Evolutionary conservation across 2,888 invertebrate species (phyloP).

Genomic region (Peribatodes rhomboidaria): DNA sequence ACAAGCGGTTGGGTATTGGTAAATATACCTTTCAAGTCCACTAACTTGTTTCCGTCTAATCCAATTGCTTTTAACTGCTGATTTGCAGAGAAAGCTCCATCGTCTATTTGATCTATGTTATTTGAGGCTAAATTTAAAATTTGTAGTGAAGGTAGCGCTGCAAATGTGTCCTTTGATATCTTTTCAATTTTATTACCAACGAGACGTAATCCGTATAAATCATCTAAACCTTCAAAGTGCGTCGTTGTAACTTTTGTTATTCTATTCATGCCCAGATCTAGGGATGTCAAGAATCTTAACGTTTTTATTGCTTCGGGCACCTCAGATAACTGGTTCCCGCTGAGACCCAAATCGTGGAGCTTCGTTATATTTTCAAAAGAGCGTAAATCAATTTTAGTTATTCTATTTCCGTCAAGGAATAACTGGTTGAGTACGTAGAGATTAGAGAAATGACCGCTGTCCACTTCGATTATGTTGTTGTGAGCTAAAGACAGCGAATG

Average conservation of each 20-base stretch:
- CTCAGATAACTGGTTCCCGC: constrained; percentile 90
- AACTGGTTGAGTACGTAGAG: constrained; percentile 91
- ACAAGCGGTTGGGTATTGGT: constrained; percentile 90
- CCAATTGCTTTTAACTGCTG: constrained; percentile 91
- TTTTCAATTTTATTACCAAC: constrained; percentile 93
- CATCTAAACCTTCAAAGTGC: constrained; percentile 91
- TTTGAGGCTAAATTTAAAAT: constrained; percentile 94
- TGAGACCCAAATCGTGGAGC: constrained; percentile 91
- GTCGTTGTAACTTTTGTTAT: constrained; percentile 90
- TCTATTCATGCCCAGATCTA: constrained; percentile 94
- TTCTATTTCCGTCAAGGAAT: constrained; percentile 91
- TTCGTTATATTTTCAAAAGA: constrained; percentile 93
- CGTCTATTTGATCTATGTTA: constrained; percentile 91
- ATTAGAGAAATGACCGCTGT: constrained; percentile 90
- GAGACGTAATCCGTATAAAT: constrained; percentile 91
- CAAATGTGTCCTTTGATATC: constrained; percentile 91
- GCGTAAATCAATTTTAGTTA: constrained; percentile 89
- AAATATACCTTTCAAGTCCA: constrained; percentile 92
- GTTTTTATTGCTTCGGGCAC: constrained; percentile 90
- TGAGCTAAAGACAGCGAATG: constrained; percentile 91
- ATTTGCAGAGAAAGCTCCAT: constrained; percentile 92
- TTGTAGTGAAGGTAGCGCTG: constrained; percentile 90
- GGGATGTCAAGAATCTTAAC: constrained; percentile 89
- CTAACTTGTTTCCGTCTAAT: constrained; percentile 92
- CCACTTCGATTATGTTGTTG: constrained; percentile 90